These are phyloP conservation scores for Paguma larvata DNA, from an alignment of 2,797 vertebrate genomes.

Conservation along the genomic window DNA sequence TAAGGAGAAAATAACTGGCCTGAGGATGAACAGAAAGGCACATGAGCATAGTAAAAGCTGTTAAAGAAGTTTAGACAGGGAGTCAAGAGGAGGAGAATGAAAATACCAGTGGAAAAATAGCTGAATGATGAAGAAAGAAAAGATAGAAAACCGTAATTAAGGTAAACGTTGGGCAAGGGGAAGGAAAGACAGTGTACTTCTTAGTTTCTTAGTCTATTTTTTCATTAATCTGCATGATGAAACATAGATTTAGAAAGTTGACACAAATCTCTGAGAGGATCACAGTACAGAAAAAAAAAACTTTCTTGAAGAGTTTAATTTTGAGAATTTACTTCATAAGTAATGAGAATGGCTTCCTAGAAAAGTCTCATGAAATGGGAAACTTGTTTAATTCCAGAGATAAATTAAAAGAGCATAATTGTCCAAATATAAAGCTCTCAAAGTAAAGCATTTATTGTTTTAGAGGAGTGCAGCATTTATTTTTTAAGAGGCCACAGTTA, in stretches of 20 bases:
- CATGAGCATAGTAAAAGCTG: not conserved
- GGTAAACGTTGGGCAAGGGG: not conserved
- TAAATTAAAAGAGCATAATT: not conserved
- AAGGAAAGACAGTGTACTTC: not conserved
- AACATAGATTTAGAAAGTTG: not conserved
- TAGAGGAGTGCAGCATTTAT: not conserved
- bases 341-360: not conserved
- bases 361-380: not conserved
- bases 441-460: not conserved
- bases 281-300: not conserved
- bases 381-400: not conserved
- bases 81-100: not conserved
- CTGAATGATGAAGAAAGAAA: not conserved
- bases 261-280: not conserved
- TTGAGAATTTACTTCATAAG: not conserved
- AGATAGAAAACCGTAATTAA: not conserved
- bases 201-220: not conserved
- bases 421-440: not conserved
- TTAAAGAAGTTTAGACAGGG: not conserved
- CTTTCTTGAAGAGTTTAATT: not conserved
- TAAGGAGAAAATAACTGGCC: not conserved
- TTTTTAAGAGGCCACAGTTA: not conserved
- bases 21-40: not conserved
- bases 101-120: not conserved
- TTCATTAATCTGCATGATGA: not conserved